A percentile compares a stretch with the other conserved stretches of the same genome.
phyloP scores from a whole-genome alignment of 2,113 vertebrate species.

The Lycaon pictus region DNA sequence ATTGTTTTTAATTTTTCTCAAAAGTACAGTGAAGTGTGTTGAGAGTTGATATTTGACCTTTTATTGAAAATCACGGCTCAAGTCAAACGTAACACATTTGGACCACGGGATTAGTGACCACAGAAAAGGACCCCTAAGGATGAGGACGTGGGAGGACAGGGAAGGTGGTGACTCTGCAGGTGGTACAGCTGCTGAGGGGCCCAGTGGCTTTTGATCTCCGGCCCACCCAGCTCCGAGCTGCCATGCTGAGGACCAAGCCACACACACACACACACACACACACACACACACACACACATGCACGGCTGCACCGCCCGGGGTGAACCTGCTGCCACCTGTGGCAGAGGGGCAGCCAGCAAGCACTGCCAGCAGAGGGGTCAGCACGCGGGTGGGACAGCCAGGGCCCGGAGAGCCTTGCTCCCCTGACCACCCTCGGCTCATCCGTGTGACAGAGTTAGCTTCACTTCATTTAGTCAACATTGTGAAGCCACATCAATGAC shows the following conservation, averaged over 20 bases:
- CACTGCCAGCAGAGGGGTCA: accelerated
- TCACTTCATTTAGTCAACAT: background rate
- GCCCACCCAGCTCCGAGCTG: background rate
- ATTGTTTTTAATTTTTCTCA: background rate
- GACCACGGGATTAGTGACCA: background rate
- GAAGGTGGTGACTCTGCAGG: accelerated
- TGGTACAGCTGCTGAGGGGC: accelerated
- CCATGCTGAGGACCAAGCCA: accelerated
- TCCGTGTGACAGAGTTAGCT: too few species aligned
- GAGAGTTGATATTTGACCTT: background rate
- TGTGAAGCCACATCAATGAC: background rate
- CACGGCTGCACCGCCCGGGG: accelerated
- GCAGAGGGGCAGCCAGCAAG: accelerated
- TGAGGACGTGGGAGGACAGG: accelerated
- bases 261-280: accelerated
- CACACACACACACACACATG: accelerated
- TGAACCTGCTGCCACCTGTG: accelerated
- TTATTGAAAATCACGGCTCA: background rate
- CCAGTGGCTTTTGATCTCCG: accelerated
- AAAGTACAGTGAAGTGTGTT: background rate
- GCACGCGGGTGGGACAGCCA: accelerated
- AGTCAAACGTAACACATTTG: accelerated
- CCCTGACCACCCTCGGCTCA: accelerated
- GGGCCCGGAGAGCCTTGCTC: accelerated
- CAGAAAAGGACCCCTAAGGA: background rate